phyloP scores from a whole-genome alignment of 2,113 vertebrate genomes.

The Harpagus bidentatus region DNA sequence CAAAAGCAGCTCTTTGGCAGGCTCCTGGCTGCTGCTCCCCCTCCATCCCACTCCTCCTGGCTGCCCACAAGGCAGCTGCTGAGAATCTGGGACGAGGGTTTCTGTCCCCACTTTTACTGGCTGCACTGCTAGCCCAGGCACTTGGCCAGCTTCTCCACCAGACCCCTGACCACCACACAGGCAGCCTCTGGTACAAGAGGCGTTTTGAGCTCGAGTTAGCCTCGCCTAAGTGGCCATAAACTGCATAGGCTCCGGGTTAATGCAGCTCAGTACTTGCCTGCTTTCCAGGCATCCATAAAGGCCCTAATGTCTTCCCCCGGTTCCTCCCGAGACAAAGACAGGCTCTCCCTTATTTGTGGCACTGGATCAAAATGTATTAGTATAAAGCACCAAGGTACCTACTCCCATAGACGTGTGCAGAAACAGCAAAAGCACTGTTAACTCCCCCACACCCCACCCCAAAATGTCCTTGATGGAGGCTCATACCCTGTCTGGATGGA shows the following conservation, averaged over 20 bases:
- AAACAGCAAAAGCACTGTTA: background rate
- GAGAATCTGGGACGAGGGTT: background rate
- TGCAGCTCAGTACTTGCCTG: background rate
- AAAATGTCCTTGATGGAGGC: background rate
- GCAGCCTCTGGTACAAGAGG: background rate
- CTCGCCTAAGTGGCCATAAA: background rate
- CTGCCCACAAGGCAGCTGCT: conserved; percentile 3
- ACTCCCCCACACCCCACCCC: background rate
- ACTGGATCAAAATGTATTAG: background rate
- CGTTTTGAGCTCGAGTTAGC: background rate
- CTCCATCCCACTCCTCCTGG: background rate
- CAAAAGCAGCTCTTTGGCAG: background rate
- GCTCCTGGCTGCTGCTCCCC: background rate
- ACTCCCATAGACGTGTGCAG: background rate
- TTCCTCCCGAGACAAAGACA: background rate
- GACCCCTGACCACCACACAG: background rate
- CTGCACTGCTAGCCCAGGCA: background rate
- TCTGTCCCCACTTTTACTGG: background rate
- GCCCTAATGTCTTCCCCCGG: background rate
- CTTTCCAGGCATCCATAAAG: background rate
- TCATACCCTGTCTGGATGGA: background rate
- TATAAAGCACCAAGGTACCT: background rate
- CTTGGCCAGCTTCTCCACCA: background rate
- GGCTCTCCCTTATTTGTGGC: background rate
- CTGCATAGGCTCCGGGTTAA: background rate